Base-by-base conservation (phyloP, 1,140 invertebrate genomes). In the Drosophila sucinea region DNA sequence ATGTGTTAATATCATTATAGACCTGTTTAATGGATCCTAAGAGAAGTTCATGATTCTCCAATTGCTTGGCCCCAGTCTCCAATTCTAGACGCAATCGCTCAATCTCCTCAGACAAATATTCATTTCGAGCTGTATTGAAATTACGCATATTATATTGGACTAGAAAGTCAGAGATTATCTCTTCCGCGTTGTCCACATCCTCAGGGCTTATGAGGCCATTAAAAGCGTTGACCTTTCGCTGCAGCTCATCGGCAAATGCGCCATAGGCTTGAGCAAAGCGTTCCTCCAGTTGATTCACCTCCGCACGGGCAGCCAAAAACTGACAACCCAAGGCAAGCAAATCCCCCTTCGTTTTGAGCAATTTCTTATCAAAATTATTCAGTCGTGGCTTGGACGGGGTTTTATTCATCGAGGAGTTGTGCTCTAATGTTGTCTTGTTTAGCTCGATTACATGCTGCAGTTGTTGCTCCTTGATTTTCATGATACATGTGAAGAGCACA, bases 391-490 rank as follows among this genome's bases (percentile, higher is more conserved):
- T 84, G 7, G 54, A n/a, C 1, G 33, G 27, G 3, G 35, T 8
- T 1, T 58, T 44, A 35, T 17, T 65, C 1, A n/a, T 54, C 2
- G 55, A 54, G 6, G 64, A 25, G 3, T 57, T 35, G 0, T 33
- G 58, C 3, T 61, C 55, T 1, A 38, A 27, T 2, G 33, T 51
- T 1, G 61, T 61, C 27, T 69, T 79, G 44, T 83, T 90, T 0
- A 91, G 35, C 0, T 81, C 32, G 70, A 81, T 79, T 11, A 91
- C 70, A 4, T 90, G 38, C 57, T 91, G 83, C 7, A 91, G 55
- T 57, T 91, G 82, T 32, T 92, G 79, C 27, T 89, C 89, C 54
- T 90, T 92, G n/a, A 82, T 63, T 29, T 81, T 79, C 66, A 91
- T 74, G 0, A 90, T 2, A 73, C 76, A 63, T 81, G 35, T 91